Conservation (phyloP, 2,797 vertebrate species). For the Sebastes oblongus region DNA sequence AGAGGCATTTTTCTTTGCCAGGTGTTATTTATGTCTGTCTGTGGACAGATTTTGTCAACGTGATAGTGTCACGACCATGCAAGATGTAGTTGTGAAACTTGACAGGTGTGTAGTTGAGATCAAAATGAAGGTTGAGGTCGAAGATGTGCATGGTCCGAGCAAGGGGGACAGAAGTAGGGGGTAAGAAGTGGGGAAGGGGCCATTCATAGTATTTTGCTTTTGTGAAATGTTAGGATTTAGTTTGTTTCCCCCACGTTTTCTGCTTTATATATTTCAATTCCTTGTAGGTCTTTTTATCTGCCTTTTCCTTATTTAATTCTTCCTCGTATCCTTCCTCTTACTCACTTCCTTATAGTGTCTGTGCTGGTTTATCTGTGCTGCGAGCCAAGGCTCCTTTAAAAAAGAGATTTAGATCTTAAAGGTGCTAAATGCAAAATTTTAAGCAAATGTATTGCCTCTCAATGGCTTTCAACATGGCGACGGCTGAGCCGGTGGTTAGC, state of each 20-base stretch:
- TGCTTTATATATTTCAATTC: neutral
- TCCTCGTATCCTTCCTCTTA: neutral
- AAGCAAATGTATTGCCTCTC: too few species aligned
- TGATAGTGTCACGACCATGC: neutral
- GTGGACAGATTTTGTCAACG: neutral
- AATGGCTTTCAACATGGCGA: too few species aligned
- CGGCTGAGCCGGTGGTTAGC: neutral
- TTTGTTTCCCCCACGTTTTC: neutral
- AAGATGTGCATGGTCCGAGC: neutral
- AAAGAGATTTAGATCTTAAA: neutral
- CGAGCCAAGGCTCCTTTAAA: neutral
- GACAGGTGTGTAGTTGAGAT: neutral
- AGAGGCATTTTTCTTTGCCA: neutral
- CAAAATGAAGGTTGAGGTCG: neutral
- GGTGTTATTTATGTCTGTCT: neutral
- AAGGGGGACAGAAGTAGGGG: neutral
- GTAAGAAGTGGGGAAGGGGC: neutral
- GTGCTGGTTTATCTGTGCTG: neutral
- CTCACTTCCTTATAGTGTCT: neutral
- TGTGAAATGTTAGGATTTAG: neutral
- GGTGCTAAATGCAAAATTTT: neutral
- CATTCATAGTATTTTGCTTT: neutral
- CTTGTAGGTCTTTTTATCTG: neutral
- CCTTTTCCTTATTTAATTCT: neutral
- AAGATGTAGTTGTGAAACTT: neutral